Conservation (phyloP, 2,113 vertebrate species). For the Fregata magnificens region DNA sequence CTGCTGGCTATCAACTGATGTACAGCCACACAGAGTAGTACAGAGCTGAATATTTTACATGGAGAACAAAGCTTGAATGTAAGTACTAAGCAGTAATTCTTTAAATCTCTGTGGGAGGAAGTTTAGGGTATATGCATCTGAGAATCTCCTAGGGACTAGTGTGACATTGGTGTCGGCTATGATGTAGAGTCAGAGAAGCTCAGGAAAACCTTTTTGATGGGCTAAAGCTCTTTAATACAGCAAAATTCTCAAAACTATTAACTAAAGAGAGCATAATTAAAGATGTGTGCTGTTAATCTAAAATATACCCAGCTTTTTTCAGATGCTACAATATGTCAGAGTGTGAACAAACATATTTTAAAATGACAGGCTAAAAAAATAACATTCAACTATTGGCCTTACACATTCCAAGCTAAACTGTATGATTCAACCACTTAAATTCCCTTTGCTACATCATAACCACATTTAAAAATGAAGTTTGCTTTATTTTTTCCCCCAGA, state of each 20-base stretch:
- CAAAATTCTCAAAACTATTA: neutral
- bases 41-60: neutral
- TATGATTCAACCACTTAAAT: neutral
- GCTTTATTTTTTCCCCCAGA: neutral
- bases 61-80: conserved; percentile 31
- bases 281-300: neutral
- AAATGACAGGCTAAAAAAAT: neutral
- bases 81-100: conserved; percentile 15
- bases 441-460: neutral
- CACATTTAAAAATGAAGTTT: neutral
- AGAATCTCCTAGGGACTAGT: neutral
- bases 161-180: neutral
- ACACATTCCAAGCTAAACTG: neutral
- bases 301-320: neutral
- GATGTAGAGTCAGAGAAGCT: neutral
- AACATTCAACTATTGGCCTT: neutral
- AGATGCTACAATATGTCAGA: neutral
- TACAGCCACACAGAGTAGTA: neutral
- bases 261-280: neutral
- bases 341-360: neutral
- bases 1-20: neutral
- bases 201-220: conserved; percentile 5
- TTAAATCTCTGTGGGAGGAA: conserved; percentile 44
- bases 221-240: neutral
- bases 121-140: neutral